A percentile compares a stretch with the other conserved stretches of the same genome.
Evolutionary conservation across 2,888 invertebrate genomes (phyloP).

Genomic region (Formica aserva): DNA sequence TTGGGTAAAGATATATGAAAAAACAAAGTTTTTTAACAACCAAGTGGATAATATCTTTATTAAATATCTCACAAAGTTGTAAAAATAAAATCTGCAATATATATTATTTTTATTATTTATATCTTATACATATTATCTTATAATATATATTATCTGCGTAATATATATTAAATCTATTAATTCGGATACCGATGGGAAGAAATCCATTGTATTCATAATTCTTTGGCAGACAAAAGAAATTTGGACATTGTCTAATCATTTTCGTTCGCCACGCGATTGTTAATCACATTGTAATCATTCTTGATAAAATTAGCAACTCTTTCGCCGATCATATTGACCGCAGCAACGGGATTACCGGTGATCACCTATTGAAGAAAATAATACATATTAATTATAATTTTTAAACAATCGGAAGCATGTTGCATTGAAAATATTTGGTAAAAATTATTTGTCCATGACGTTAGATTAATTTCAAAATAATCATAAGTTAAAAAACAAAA

Average conservation of each 20-base stretch:
- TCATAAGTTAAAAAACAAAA: background rate
- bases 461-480: background rate
- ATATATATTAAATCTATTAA: background rate
- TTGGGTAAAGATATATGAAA: background rate
- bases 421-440: background rate
- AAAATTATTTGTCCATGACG: background rate
- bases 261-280: background rate
- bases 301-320: slow-evolving; percentile 87
- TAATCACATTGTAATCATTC: slow-evolving; percentile 45
- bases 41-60: slow-evolving; percentile 13
- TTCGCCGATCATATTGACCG: slow-evolving; percentile 88
- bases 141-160: no score
- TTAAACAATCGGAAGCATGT: background rate
- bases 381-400: background rate
- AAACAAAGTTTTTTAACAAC: background rate
- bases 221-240: background rate
- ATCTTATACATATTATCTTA: background rate
- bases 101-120: background rate
- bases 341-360: slow-evolving; percentile 87
- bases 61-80: slow-evolving; percentile 21
- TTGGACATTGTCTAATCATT: background rate
- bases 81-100: background rate
- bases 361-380: slow-evolving; percentile 74
- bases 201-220: background rate
- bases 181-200: background rate